Conservation (phyloP, 2,888 invertebrate species). For the Neoscelio sp. region DNA sequence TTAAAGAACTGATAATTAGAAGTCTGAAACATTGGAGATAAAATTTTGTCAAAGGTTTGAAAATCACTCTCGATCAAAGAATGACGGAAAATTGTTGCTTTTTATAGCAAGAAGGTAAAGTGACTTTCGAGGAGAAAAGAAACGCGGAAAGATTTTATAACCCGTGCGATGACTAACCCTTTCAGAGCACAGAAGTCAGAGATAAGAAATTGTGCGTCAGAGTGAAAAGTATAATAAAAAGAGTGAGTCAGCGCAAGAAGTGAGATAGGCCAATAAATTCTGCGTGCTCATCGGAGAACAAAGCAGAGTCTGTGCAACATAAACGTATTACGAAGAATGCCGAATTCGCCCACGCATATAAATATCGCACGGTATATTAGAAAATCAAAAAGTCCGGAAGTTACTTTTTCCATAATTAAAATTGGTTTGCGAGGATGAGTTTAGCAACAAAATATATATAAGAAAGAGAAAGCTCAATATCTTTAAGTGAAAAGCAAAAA, state of each 20-base stretch:
- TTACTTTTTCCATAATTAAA: too few species aligned
- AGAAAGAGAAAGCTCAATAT: too few species aligned
- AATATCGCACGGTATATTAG: constrained; percentile 36
- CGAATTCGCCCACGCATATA: constrained; percentile 44
- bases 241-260: constrained; percentile 30
- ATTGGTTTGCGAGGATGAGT: too few species aligned
- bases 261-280: constrained; percentile 56
- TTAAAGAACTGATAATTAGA: too few species aligned
- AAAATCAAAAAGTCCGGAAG: too few species aligned
- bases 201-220: constrained; percentile 56
- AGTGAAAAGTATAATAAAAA: constrained; percentile 57
- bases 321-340: constrained; percentile 52
- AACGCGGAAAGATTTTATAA: constrained; percentile 42
- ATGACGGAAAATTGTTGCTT: constrained; percentile 23
- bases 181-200: constrained; percentile 29
- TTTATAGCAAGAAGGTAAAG: constrained; percentile 10
- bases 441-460: too few species aligned
- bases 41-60: neutral
- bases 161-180: constrained; percentile 42
- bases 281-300: constrained; percentile 57
- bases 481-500: too few species aligned
- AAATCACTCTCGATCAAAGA: constrained; percentile 20
- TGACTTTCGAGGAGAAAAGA: constrained; percentile 12
- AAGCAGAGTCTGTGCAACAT: constrained; percentile 42
- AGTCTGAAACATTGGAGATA: too few species aligned